A percentile compares a stretch with the other conserved stretches of the same genome.
phyloP scores from a whole-genome alignment of 2,113 vertebrate species.

The Stegastes partitus region DNA sequence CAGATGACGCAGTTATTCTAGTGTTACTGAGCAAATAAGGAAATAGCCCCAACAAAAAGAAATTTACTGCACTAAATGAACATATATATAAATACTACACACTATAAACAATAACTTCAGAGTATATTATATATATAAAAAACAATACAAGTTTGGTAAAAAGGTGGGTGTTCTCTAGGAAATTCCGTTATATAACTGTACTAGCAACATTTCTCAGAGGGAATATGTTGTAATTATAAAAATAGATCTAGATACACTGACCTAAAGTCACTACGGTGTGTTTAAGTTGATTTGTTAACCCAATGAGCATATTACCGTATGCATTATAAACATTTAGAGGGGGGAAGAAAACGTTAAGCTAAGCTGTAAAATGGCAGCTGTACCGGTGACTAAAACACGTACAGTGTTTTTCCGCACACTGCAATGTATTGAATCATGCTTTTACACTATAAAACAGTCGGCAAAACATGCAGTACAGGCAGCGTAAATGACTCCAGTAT shows the following conservation, averaged over 20 bases:
- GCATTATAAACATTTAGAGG: neutral
- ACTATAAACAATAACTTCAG: no score
- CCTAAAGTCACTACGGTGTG: neutral
- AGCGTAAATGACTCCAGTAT: constrained; percentile 61
- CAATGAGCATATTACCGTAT: neutral
- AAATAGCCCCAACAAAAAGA: no score
- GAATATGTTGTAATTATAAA: constrained; percentile 18
- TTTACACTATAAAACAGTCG: constrained; percentile 45
- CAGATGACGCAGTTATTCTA: no score
- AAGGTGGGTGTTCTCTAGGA: constrained; percentile 4
- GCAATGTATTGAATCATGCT: constrained; percentile 48
- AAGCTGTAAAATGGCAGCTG: constrained; percentile 47
- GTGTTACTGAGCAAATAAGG: no score
- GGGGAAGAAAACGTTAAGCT: constrained; percentile 1
- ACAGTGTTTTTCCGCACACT: constrained; percentile 29
- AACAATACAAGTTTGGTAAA: no score
- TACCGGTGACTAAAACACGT: constrained; percentile 24
- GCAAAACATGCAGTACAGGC: constrained; percentile 36
- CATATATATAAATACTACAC: no score
- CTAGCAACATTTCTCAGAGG: neutral
- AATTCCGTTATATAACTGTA: constrained; percentile 24
- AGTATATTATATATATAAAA: no score
- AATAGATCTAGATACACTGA: neutral
- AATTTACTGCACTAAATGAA: no score
- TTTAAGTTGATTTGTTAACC: constrained; percentile 1